Conservation (phyloP, 2,797 vertebrate species). For the Sarcoramphus papa region DNA sequence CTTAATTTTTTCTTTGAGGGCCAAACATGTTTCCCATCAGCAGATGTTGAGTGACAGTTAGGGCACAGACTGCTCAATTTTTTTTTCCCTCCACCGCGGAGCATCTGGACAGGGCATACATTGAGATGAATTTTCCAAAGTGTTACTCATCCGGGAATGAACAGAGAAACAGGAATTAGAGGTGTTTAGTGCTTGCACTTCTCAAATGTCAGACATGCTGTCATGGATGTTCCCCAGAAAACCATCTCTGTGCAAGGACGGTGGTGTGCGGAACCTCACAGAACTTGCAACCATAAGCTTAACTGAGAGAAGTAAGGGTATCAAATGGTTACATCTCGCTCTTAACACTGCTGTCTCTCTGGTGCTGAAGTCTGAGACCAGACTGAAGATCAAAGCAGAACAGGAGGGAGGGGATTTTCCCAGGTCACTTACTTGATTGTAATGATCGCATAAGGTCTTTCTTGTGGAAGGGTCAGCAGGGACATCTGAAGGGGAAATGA, state of each 20-base stretch:
- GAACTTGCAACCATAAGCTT: not conserved
- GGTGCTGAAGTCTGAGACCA: not conserved
- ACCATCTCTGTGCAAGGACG: not conserved
- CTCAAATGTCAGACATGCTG: not conserved
- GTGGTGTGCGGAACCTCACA: not conserved
- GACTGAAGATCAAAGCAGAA: not conserved
- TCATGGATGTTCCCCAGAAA: not conserved
- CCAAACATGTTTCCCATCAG: not conserved
- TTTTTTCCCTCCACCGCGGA: not conserved
- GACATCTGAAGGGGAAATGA: conserved; percentile 1
- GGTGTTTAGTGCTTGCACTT: not conserved
- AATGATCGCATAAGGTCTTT: not conserved
- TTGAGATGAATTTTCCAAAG: not conserved
- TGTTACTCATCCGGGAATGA: not conserved
- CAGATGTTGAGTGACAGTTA: not conserved
- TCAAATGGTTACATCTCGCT: not conserved
- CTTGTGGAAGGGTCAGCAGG: not conserved
- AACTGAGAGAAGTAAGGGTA: not conserved
- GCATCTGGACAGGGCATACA: not conserved
- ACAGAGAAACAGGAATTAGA: not conserved
- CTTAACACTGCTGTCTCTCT: not conserved
- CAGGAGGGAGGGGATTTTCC: not conserved
- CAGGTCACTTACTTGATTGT: not conserved
- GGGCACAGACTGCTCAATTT: not conserved
- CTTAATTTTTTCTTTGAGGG: not conserved